phyloP scores from a whole-genome alignment of 2,113 vertebrate genomes.

The Malaclemys terrapin region DNA sequence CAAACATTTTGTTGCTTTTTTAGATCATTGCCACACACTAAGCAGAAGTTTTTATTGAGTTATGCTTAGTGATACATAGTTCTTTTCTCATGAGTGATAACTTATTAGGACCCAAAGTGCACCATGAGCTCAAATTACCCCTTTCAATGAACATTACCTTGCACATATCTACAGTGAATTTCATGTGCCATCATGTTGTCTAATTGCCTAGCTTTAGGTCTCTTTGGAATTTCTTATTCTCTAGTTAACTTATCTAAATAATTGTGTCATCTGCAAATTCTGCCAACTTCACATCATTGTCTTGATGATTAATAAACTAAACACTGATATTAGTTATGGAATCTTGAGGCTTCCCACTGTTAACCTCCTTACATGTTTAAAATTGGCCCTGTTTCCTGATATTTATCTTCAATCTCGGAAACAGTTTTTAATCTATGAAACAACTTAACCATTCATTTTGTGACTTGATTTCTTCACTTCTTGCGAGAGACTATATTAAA shows the following conservation, averaged over 20 bases:
- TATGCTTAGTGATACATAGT: background rate
- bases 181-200: background rate
- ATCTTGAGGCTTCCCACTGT: background rate
- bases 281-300: background rate
- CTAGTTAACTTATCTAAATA: background rate
- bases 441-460: background rate
- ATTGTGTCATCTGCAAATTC: background rate
- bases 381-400: background rate
- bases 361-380: background rate
- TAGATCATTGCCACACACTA: background rate
- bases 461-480: background rate
- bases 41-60: background rate
- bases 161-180: background rate
- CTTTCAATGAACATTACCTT: background rate
- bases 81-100: background rate
- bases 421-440: background rate
- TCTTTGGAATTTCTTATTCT: background rate
- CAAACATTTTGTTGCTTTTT: background rate
- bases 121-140: background rate
- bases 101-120: background rate
- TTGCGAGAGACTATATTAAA: background rate
- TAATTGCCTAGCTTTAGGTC: background rate
- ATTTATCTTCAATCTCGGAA: background rate
- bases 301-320: background rate
- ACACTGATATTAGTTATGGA: background rate